Evolutionary conservation across 2,888 invertebrate species (phyloP).

Genomic region (Thymelicus lineola): DNA sequence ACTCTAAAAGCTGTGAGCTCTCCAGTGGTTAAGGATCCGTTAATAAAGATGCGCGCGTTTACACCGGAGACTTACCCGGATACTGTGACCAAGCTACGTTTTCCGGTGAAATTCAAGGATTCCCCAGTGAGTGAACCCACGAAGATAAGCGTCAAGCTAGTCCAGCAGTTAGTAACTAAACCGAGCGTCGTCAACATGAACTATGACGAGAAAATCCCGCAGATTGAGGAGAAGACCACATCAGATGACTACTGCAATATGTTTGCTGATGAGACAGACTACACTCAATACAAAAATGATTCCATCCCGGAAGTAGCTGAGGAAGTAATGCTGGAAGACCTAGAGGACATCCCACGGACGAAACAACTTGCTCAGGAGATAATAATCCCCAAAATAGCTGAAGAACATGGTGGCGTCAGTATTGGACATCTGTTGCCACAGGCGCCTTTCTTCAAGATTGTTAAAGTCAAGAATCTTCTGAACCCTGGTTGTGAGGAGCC

Average conservation of each 20-base stretch:
- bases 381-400: slow-evolving; percentile 59
- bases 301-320: slow-evolving; percentile 70
- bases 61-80: slow-evolving; percentile 31
- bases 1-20: slow-evolving; percentile 49
- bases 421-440: slow-evolving; percentile 66
- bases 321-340: slow-evolving; percentile 64
- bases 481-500: slow-evolving; percentile 17
- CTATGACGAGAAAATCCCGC: background rate
- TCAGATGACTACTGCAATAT: slow-evolving; percentile 31
- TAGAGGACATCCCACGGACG: slow-evolving; percentile 49
- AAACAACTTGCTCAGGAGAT: slow-evolving; percentile 47
- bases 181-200: slow-evolving; percentile 2
- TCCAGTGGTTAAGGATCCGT: slow-evolving; percentile 39
- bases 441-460: slow-evolving; percentile 73
- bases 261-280: slow-evolving; percentile 44
- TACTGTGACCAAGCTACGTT: slow-evolving; percentile 46
- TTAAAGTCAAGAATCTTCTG: slow-evolving; percentile 60
- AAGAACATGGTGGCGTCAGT: slow-evolving; percentile 53
- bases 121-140: slow-evolving; percentile 37
- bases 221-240: background rate
- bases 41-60: slow-evolving; percentile 64
- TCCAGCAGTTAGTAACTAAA: slow-evolving; percentile 42
- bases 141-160: slow-evolving; percentile 54
- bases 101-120: slow-evolving; percentile 62
- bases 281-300: slow-evolving; percentile 22